phyloP scores from a whole-genome alignment of 2,888 invertebrate genomes.

The Pachycephus smyrnensis region DNA sequence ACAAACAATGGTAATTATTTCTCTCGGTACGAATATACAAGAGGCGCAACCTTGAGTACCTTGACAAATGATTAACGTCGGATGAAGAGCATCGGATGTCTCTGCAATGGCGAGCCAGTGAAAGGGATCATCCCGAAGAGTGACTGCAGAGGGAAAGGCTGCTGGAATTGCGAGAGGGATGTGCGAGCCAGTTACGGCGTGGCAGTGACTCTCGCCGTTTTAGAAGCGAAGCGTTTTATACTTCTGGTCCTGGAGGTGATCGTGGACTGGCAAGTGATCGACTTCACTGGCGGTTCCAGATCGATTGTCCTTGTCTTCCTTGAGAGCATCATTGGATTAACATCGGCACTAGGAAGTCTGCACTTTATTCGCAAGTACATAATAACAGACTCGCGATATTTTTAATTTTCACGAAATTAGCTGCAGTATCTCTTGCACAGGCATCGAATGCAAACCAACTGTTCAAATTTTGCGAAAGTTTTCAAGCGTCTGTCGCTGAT shows the following conservation, averaged over 20 bases:
- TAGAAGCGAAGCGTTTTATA: slow-evolving; percentile 57
- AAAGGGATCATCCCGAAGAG: too few species aligned
- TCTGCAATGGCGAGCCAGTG: too few species aligned
- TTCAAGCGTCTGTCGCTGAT: slow-evolving; percentile 40
- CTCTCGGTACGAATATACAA: too few species aligned
- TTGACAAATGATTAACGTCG: too few species aligned
- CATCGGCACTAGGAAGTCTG: slow-evolving; percentile 48
- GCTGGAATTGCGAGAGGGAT: slow-evolving; percentile 43
- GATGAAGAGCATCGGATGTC: too few species aligned
- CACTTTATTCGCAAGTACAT: slow-evolving; percentile 43
- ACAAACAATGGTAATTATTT: too few species aligned
- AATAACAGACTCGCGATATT: background rate
- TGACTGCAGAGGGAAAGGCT: too few species aligned
- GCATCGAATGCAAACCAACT: slow-evolving; percentile 36
- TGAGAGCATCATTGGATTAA: slow-evolving; percentile 50
- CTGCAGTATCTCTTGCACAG: slow-evolving; percentile 31
- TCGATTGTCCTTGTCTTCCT: slow-evolving; percentile 50
- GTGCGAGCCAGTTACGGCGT: slow-evolving; percentile 46
- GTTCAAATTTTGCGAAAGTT: slow-evolving; percentile 34
- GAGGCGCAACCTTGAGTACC: too few species aligned
- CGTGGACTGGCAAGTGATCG: slow-evolving; percentile 53
- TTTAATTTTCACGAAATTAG: background rate
- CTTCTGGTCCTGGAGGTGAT: slow-evolving; percentile 54
- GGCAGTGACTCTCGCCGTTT: slow-evolving; percentile 50
- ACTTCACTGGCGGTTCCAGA: slow-evolving; percentile 52